Conservation (phyloP, 1,140 invertebrate species). For the Diachasmimorpha longicaudata region DNA sequence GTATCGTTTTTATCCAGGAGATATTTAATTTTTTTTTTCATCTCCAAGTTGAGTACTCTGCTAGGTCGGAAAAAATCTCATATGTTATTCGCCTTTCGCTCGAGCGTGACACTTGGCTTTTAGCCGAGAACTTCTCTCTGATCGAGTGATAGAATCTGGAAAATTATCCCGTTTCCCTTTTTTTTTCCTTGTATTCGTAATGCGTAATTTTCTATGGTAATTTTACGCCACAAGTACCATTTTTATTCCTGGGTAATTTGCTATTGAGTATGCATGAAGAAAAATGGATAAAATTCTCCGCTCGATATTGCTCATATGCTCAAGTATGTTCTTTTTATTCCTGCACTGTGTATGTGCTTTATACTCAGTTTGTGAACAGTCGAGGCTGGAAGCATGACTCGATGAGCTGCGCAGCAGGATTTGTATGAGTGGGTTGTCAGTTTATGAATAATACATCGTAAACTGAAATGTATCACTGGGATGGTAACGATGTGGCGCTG, state of each 20-base stretch:
- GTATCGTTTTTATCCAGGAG: background rate
- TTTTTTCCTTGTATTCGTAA: background rate
- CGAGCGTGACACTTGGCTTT: background rate
- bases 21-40: background rate
- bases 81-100: background rate
- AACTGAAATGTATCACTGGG: background rate
- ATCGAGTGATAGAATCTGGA: constrained; percentile 20
- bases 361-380: background rate
- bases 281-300: constrained; percentile 15
- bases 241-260: constrained; percentile 15
- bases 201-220: constrained; percentile 21
- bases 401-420: background rate
- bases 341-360: background rate
- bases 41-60: no score
- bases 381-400: constrained; percentile 11
- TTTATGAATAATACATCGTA: constrained; percentile 6
- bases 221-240: constrained; percentile 8
- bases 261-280: constrained; percentile 8
- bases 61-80: background rate
- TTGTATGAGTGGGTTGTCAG: background rate
- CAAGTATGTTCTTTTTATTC: background rate
- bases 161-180: constrained; percentile 4
- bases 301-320: constrained; percentile 11
- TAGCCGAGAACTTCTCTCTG: background rate
- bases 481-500: background rate